phyloP scores from a whole-genome alignment of 2,797 vertebrate species.

The Denticeps clupeoides region DNA sequence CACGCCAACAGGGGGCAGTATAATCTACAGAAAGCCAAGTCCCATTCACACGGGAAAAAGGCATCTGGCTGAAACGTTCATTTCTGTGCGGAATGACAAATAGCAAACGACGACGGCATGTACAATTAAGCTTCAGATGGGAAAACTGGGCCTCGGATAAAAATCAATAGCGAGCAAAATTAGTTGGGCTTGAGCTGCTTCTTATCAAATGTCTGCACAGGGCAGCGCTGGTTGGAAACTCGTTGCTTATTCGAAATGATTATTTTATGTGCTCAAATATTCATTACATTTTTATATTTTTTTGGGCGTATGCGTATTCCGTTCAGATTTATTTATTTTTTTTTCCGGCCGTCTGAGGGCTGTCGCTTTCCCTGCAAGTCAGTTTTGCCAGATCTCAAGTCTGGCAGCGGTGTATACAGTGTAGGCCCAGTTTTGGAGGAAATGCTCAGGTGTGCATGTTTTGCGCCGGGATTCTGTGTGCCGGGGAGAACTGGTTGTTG shows the following conservation, averaged over 20 bases:
- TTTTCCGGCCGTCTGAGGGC: no score
- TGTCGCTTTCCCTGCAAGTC: no score
- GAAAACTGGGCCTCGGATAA: slow-evolving; percentile 12
- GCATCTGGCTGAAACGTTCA: slow-evolving; percentile 6
- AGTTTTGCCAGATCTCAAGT: no score
- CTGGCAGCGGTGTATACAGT: no score
- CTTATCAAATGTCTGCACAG: slow-evolving; percentile 5
- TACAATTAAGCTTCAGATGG: slow-evolving; percentile 19
- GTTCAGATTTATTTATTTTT: no score
- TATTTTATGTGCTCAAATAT: no score
- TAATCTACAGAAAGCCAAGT: no score
- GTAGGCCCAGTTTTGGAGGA: no score
- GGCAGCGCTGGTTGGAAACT: slow-evolving; percentile 1
- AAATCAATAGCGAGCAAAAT: slow-evolving; percentile 19
- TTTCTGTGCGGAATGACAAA: slow-evolving; percentile 15
- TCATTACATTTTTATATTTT: no score
- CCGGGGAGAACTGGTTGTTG: slow-evolving; percentile 4
- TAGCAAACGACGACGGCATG: slow-evolving; percentile 15
- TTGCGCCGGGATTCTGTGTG: background rate
- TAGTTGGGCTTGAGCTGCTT: slow-evolving; percentile 7
- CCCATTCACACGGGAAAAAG: no score
- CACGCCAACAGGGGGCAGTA: slow-evolving; percentile 24
- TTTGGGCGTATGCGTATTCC: no score
- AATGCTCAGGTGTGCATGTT: background rate
- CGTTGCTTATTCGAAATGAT: no score